Conservation (phyloP, 2,113 vertebrate genomes). For the Esox niger region DNA sequence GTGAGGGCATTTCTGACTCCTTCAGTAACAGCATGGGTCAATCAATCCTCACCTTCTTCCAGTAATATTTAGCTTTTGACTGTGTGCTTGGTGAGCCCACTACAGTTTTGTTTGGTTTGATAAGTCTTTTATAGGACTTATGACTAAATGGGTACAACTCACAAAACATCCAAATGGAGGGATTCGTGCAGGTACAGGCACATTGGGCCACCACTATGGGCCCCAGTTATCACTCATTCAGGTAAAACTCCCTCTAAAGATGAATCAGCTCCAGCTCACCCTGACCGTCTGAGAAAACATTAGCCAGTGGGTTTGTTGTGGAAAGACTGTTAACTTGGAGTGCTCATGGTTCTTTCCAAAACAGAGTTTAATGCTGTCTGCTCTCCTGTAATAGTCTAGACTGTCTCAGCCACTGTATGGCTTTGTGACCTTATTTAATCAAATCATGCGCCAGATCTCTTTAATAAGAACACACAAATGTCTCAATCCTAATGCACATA, state of each 20-base stretch:
- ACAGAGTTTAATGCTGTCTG: not conserved
- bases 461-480: no score
- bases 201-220: constrained; percentile 32
- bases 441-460: no score
- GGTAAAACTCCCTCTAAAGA: constrained; percentile 55
- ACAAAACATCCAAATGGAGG: not conserved
- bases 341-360: not conserved
- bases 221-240: constrained; percentile 52
- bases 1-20: constrained; percentile 1
- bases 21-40: no score
- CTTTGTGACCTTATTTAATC: not conserved
- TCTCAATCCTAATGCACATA: no score
- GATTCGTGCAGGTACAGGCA: constrained; percentile 22
- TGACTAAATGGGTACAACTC: not conserved
- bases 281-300: constrained; percentile 61
- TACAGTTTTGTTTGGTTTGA: no score
- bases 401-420: not conserved
- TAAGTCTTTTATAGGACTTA: no score
- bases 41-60: not conserved
- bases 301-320: constrained; percentile 1
- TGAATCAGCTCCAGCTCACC: constrained; percentile 51
- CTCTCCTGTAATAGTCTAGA: not conserved
- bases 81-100: no score
- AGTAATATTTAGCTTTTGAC: not conserved
- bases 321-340: constrained; percentile 28